Evolutionary conservation across 2,113 vertebrate genomes (phyloP), one percentile per base, ranked within the genome.

Genomic region (Corythoichthys haematopterus): DNA sequence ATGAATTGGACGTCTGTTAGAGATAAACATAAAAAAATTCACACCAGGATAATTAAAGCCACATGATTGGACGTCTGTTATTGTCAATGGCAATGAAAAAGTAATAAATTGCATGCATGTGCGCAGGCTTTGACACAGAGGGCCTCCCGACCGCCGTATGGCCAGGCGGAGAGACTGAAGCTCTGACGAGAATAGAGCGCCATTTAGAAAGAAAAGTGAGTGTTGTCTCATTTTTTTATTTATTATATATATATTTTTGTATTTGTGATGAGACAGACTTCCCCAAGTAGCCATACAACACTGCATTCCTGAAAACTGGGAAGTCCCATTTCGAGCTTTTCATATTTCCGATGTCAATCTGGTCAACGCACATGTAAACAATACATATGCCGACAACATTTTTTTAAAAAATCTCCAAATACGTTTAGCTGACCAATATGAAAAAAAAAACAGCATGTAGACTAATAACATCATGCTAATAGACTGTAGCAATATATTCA

Each of bases 131-230:
- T 46, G 91, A 92, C 80, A 90, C 65, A 0, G 91, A 91, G 80
- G 91, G 88, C 20, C 77, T 92, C 40, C 85, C 87, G 0, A 64
- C 89, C 45, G 91, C 88, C 0, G 90, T 92, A 72, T 92, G 91
- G 91, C 91, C 91, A 0, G 91, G 91, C 63, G 91, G 91, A 55
- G 91, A 92, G 77, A 91, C 90, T 0, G 91, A 92, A 72, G 91
- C 91, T 12, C 74, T 92, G 75, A 91, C 91, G 6, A 84, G 91
- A 77, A 90, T 92, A 77, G 90, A 92, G 74, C 89, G 91, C 71
- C 90, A 92, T 43, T 83, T 92, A 60, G 91, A 92, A 79, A 89
- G 91, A 69, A 92, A 92, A 56, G 91, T 91, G 4, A 76, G 85
- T 62, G 55, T 50, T 77, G 33, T 47, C 40, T 14, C 40, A 28